phyloP scores from a whole-genome alignment of 2,113 vertebrate genomes.

The Larimichthys polyactis region DNA sequence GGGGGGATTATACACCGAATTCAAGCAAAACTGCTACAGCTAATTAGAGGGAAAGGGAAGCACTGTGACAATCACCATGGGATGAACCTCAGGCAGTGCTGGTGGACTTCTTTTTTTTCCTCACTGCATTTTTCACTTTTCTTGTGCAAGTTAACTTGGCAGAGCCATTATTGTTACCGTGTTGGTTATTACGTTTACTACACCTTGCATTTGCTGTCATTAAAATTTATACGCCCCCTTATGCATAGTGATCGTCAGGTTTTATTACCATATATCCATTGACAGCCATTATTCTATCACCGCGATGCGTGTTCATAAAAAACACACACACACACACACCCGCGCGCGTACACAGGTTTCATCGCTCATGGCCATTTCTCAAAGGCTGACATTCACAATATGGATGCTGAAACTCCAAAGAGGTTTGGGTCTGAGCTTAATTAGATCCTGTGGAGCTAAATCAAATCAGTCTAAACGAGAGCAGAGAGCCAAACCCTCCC shows the following conservation, averaged over 20 bases:
- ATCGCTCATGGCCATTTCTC: conserved; percentile 78
- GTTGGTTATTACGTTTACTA: conserved; percentile 63
- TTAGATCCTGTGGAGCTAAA: conserved; percentile 84
- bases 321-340: conserved; percentile 42
- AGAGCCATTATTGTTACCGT: conserved; percentile 57
- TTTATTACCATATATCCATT: conserved; percentile 71
- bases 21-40: conserved; percentile 74
- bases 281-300: conserved; percentile 71
- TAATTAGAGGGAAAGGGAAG: conserved; percentile 75
- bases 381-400: conserved; percentile 81
- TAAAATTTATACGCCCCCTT: conserved; percentile 58
- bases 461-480: conserved; percentile 83
- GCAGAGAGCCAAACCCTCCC: conserved; percentile 71
- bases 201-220: conserved; percentile 59
- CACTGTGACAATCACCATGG: conserved; percentile 74
- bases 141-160: conserved; percentile 62
- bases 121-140: conserved; percentile 41
- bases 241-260: conserved; percentile 49
- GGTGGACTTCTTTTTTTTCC: conserved; percentile 18
- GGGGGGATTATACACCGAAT: conserved; percentile 77
- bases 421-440: conserved; percentile 80
- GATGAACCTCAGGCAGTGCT: conserved; percentile 58
- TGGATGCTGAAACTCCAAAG: conserved; percentile 80
- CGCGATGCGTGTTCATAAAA: conserved; percentile 76
- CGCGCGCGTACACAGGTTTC: conserved; percentile 63